Base-by-base conservation (phyloP, 2,113 vertebrate genomes). In the Cyphomyrus discorhynchus region DNA sequence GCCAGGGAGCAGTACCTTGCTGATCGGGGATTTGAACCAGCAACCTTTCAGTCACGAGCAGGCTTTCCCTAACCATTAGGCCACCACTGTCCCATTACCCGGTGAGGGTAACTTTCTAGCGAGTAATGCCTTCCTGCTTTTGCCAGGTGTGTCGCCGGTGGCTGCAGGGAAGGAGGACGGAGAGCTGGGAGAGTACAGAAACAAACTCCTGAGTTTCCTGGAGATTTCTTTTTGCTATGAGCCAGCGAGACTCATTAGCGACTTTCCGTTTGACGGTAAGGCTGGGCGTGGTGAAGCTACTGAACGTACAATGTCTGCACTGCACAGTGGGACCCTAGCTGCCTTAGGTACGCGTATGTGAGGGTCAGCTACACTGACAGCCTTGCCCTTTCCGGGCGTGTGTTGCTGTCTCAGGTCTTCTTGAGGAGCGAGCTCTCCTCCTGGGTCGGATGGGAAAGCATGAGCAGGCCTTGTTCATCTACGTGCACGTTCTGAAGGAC, bases 401-500 rank as follows among this genome's bases (percentile, higher is more conserved):
- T 5, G 35, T 66, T 10, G 8, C 24, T 39, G 62, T 50, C 62
- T 8, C 90, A 99, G 98, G 98, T 66, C 96, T 99, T 50, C 93
- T 99, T 90, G 98, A 99, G 95, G 98, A 99, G 92, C 96, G 98
- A 52, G 98, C 98, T 35, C 92, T 99, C 87, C 96, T 99, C 0
- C 93, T 99, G 94, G 98, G 98, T 24, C 97, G 97, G 74, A 99
- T 99, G 98, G 98, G 98, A 8, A 99, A 98, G 90, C 98, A 99
- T 0, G 98, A 99, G 66, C 98, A 99, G 95, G 98, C 98, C 66
- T 97, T 99, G 42, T 99, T 98, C 94, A 99, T 99, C 94, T 99
- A 99, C 2, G 98, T 99, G 80, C 98, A 99, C 93, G 93, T 99
- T 93, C 95, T 99, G 91, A 97, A 97, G 85, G 97, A 99, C 90